These are phyloP conservation scores for Vimba vimba DNA, from an alignment of 2,113 vertebrate genomes.

Conservation along the genomic window DNA sequence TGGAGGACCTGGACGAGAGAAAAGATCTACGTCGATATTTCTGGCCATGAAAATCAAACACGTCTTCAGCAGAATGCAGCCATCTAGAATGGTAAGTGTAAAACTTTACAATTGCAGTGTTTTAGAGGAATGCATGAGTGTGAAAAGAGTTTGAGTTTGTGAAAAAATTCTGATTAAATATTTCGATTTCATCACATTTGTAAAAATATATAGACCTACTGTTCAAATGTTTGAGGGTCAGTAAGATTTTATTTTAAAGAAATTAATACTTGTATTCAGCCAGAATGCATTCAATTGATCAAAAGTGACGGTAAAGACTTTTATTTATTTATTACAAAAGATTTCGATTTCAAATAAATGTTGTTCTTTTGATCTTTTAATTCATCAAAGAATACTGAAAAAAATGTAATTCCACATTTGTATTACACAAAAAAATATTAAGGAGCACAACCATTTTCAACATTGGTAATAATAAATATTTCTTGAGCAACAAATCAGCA, in stretches of 20 bases:
- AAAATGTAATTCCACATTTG: too few species aligned
- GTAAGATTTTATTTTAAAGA: neutral
- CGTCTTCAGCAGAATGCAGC: neutral
- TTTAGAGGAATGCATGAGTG: neutral
- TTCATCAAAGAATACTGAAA: neutral
- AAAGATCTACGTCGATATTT: constrained; percentile 14
- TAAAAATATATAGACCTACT: too few species aligned
- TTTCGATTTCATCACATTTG: neutral
- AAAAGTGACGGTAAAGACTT: neutral
- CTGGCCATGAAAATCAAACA: constrained; percentile 22
- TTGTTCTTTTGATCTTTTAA: neutral
- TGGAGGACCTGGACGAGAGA: constrained; percentile 26
- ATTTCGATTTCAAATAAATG: neutral
- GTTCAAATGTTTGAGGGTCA: neutral
- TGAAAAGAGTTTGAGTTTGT: neutral
- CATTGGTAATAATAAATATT: neutral
- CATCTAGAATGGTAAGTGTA: constrained; percentile 29
- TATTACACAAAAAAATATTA: neutral
- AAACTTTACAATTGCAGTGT: neutral
- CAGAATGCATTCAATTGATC: neutral
- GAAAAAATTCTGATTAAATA: neutral
- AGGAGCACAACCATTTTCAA: neutral
- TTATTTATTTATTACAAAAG: neutral
- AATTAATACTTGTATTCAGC: neutral
- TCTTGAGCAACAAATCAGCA: neutral